Percentiles rank a stretch among this genome's conserved stretches.
Evolutionary conservation across 2,113 vertebrate species (phyloP).

Genomic region (Microcebus griseorufus): DNA sequence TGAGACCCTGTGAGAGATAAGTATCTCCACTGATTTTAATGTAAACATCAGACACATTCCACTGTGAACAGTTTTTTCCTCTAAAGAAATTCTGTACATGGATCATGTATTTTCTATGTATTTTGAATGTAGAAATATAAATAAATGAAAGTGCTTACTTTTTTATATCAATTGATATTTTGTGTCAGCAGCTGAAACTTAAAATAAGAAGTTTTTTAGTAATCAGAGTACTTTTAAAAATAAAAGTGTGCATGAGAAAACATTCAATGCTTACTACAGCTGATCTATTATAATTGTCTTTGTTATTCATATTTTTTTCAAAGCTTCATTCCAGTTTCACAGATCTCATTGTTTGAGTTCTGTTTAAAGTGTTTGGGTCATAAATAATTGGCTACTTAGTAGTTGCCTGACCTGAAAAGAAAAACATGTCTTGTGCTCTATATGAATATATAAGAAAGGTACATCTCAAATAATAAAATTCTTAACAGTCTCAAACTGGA

Average conservation of each 20-base stretch:
- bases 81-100: background rate
- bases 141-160: slow-evolving; percentile 17
- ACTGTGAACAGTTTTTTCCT: slow-evolving; percentile 24
- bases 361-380: background rate
- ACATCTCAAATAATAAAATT: slow-evolving; percentile 24
- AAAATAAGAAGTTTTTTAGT: background rate
- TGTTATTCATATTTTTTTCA: slow-evolving; percentile 29
- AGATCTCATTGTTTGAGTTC: background rate
- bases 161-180: background rate
- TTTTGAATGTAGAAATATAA: slow-evolving; percentile 37
- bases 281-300: slow-evolving; percentile 5
- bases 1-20: slow-evolving; percentile 33
- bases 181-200: slow-evolving; percentile 10
- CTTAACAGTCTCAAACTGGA: background rate
- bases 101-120: slow-evolving; percentile 6
- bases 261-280: background rate
- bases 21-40: slow-evolving; percentile 21
- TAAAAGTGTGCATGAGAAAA: slow-evolving; percentile 13
- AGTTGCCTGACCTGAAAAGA: background rate
- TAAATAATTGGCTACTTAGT: background rate
- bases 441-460: background rate
- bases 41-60: slow-evolving; percentile 55
- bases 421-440: background rate
- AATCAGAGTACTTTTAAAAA: slow-evolving; percentile 15
- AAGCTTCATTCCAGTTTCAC: background rate